A percentile compares a stretch with the other conserved stretches of the same genome.
Evolutionary conservation across 1,140 invertebrate species (phyloP).

Genomic region (Hyles vespertilio): DNA sequence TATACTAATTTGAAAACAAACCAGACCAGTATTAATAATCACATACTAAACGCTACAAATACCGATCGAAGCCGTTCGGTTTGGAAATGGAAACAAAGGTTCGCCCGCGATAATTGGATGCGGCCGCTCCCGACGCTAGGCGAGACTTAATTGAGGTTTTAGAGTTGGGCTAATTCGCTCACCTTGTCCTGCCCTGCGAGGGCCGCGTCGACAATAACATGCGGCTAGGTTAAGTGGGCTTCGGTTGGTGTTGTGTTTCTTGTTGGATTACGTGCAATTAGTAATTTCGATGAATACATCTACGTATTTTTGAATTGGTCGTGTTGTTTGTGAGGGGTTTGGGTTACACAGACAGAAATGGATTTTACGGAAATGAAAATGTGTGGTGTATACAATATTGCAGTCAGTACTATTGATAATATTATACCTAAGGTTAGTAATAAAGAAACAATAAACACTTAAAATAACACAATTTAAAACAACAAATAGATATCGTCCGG

Average conservation of each 20-base stretch:
- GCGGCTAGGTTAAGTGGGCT: constrained; percentile 45
- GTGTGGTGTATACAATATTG: no score
- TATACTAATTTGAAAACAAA: no score
- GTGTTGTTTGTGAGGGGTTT: no score
- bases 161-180: constrained; percentile 71
- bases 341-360: no score
- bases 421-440: no score
- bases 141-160: constrained; percentile 75
- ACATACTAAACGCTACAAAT: no score
- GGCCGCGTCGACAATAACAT: constrained; percentile 45
- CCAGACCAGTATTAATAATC: no score
- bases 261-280: constrained; percentile 3
- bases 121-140: constrained; percentile 67
- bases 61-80: constrained; percentile 23
- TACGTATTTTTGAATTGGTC: no score
- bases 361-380: no score
- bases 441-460: not conserved
- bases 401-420: no score
- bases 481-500: constrained; percentile 13
- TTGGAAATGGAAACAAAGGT: constrained; percentile 49
- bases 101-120: constrained; percentile 68
- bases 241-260: constrained; percentile 43
- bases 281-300: no score
- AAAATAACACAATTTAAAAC: not conserved
- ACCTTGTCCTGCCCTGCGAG: constrained; percentile 52